These are phyloP conservation scores for Hippoglossus hippoglossus DNA, from an alignment of 2,797 vertebrate species.

Conservation along the genomic window DNA sequence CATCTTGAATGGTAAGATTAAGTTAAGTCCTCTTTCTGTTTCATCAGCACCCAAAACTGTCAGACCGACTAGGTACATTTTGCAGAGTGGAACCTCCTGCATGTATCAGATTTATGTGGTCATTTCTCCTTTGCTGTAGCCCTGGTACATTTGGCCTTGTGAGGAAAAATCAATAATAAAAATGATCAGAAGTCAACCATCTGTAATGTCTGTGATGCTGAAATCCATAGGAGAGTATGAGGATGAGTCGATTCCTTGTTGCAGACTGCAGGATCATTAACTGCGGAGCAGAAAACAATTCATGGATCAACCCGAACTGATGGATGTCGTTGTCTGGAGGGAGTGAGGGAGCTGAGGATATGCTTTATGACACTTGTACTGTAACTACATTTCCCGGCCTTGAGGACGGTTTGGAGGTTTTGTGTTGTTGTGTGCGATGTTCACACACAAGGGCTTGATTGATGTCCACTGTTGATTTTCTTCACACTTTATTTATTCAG, in stretches of 20 bases:
- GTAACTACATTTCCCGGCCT: constrained; percentile 56
- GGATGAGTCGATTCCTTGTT: constrained; percentile 70
- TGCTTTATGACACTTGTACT: constrained; percentile 50
- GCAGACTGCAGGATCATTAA: constrained; percentile 68
- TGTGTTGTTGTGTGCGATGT: constrained; percentile 44
- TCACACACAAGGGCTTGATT: constrained; percentile 37
- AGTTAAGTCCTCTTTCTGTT: not conserved
- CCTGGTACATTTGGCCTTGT: constrained; percentile 67
- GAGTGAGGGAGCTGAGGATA: constrained; percentile 16
- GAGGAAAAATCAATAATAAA: constrained; percentile 67
- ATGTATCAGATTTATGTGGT: constrained; percentile 65
- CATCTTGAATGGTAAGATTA: not conserved
- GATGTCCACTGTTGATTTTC: constrained; percentile 38
- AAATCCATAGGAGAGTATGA: constrained; percentile 57
- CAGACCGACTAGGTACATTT: constrained; percentile 10
- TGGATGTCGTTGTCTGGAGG: constrained; percentile 34
- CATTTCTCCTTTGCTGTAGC: constrained; percentile 50
- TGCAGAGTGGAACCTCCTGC: constrained; percentile 46
- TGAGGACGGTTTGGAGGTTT: constrained; percentile 32
- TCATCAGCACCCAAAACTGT: not conserved
- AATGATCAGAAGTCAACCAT: constrained; percentile 74
- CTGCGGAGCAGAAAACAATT: constrained; percentile 51
- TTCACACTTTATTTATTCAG: constrained; percentile 29
- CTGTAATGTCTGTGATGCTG: constrained; percentile 61
- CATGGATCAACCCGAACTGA: constrained; percentile 58